Evolutionary conservation across 2,888 invertebrate genomes (phyloP), one percentile per base, ranked within the genome.

Genomic region (Sycophila texana): DNA sequence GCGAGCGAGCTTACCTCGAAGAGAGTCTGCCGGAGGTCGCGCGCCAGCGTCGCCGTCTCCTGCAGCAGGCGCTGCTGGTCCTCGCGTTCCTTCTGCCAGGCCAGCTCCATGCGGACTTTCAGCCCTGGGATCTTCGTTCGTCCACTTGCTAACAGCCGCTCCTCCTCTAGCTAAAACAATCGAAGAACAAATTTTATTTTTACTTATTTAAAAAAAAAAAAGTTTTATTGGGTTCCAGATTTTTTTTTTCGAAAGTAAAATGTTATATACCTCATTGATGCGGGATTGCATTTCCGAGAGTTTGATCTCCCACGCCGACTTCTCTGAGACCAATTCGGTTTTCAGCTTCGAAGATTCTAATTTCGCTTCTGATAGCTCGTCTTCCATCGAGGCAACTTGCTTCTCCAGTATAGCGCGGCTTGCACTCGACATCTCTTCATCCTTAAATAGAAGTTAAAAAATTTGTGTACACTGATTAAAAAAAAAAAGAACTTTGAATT

Each of bases 51-150:
- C 57, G 97, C 96, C 0, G 97, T 97, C 91, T 98, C 98, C 88
- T 97, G 96, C 49, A 98, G 91, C 57, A 98, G 91, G n/a, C 97
- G 92, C 84, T 97, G 97, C 86, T 97, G 97, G 86, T 98, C 97
- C 89, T 97, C 97, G 26, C 98, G 92, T 90, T 98, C 98, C 88
- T 97, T 98, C 87, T 97, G 97, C 98, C 98, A 98, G 0, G 97
- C 96, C 18, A 98, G 91, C 89, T 98, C 97, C 93, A 98, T 94
- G 73, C 96, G 94, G 1, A 97, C 96, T 86, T 96, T 95, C 84
- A 96, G 92, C 4, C 97, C 97, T 0, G 96, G 95, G 82, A 97
- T 95, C 87, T 97, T 95, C 0, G 96, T 95, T 81, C 97, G 92
- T 0, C 97, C 97, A 39, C 95, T 95, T 18, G 94, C 94, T 47